Conservation (phyloP, 1,140 invertebrate genomes). For the Diplogasteroides magnus region DNA sequence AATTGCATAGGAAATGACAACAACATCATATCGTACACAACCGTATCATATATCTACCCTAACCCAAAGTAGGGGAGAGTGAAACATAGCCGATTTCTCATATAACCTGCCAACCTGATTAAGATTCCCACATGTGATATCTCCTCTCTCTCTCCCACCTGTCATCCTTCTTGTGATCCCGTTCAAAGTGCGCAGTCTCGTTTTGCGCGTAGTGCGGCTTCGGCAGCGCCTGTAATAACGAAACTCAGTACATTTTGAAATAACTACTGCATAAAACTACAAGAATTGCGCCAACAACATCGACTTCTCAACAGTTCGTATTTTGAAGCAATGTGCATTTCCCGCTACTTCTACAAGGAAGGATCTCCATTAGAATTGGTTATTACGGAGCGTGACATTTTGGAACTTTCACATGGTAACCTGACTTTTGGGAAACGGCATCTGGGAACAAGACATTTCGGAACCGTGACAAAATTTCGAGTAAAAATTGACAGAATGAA, state of each 20-base stretch:
- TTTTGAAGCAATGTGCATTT: too few species aligned
- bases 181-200: constrained; percentile 19
- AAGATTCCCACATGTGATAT: background rate
- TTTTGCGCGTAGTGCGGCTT: constrained; percentile 19
- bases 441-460: too few species aligned
- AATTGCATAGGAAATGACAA: background rate
- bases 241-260: too few species aligned
- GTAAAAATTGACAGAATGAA: too few species aligned
- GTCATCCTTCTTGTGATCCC: constrained; percentile 12
- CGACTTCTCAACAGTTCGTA: background rate
- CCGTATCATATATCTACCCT: background rate
- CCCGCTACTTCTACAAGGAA: too few species aligned
- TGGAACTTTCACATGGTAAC: too few species aligned
- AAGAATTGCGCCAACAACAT: background rate
- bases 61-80: background rate
- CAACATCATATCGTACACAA: background rate
- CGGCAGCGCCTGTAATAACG: constrained; percentile 26
- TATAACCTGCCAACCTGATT: background rate
- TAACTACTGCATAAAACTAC: too few species aligned
- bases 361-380: too few species aligned
- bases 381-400: too few species aligned
- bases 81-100: too few species aligned
- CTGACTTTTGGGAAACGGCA: too few species aligned
- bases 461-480: too few species aligned
- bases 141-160: background rate